A percentile compares a stretch with the other conserved stretches of the same genome.
Conservation (phyloP, 2,797 vertebrate species). For the Luscinia megarhynchos region DNA sequence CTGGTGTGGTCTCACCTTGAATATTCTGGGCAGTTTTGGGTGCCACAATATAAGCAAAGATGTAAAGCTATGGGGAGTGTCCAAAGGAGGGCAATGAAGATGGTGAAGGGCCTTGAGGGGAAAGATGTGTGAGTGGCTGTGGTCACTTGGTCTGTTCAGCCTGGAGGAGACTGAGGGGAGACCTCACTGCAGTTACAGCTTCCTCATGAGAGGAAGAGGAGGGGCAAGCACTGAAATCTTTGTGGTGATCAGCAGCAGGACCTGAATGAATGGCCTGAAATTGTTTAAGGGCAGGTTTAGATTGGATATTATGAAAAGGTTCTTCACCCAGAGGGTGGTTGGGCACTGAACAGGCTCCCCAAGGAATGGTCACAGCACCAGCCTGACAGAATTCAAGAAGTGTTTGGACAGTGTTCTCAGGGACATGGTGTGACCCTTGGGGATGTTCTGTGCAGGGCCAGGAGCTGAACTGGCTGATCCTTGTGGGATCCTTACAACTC, state of each 20-base stretch:
- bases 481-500: neutral
- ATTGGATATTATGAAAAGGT: fast-evolving
- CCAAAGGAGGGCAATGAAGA: fast-evolving
- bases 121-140: fast-evolving
- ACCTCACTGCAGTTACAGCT: neutral
- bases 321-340: neutral
- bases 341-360: neutral
- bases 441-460: neutral
- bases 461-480: neutral
- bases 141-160: neutral
- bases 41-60: neutral
- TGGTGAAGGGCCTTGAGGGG: neutral
- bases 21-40: neutral
- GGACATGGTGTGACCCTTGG: neutral
- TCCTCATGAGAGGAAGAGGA: fast-evolving
- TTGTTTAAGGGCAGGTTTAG: neutral
- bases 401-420: neutral
- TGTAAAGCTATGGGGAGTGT: fast-evolving
- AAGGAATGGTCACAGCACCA: neutral
- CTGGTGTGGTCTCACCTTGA: neutral
- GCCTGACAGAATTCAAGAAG: neutral
- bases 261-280: neutral
- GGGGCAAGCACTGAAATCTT: neutral
- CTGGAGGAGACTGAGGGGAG: neutral
- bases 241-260: neutral